Evolutionary conservation across 2,888 invertebrate species (phyloP).

Genomic region (Clunio marinus): DNA sequence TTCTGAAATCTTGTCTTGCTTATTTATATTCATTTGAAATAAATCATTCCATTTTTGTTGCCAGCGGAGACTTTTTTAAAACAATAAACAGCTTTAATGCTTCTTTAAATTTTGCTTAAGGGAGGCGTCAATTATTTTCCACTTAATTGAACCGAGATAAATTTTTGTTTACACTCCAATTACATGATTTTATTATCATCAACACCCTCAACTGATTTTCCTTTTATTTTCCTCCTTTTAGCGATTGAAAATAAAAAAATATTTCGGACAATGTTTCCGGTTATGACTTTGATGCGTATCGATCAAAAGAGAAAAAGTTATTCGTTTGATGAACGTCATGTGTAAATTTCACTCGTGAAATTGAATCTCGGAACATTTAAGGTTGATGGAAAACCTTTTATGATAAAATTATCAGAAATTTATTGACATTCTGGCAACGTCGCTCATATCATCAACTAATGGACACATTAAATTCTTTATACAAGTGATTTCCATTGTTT

Average conservation of each 20-base stretch:
- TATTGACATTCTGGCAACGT: neutral
- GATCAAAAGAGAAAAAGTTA: neutral
- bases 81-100: neutral
- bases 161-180: slow-evolving; percentile 37
- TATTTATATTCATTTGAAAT: too few species aligned
- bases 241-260: too few species aligned
- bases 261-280: neutral
- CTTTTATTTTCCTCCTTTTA: neutral
- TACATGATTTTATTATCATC: slow-evolving; percentile 33
- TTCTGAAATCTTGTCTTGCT: too few species aligned
- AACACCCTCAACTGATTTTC: neutral
- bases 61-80: neutral
- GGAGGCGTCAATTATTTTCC: slow-evolving; percentile 8
- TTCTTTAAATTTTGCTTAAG: neutral
- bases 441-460: neutral
- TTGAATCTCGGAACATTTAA: neutral
- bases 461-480: neutral
- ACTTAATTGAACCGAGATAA: slow-evolving; percentile 31
- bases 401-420: neutral
- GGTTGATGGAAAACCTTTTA: neutral
- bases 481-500: neutral
- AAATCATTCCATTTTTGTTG: too few species aligned
- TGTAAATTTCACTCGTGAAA: neutral
- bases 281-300: neutral
- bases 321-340: slow-evolving; percentile 17